Conservation (phyloP, 2,888 invertebrate species). For the Drosophila acutilabella region DNA sequence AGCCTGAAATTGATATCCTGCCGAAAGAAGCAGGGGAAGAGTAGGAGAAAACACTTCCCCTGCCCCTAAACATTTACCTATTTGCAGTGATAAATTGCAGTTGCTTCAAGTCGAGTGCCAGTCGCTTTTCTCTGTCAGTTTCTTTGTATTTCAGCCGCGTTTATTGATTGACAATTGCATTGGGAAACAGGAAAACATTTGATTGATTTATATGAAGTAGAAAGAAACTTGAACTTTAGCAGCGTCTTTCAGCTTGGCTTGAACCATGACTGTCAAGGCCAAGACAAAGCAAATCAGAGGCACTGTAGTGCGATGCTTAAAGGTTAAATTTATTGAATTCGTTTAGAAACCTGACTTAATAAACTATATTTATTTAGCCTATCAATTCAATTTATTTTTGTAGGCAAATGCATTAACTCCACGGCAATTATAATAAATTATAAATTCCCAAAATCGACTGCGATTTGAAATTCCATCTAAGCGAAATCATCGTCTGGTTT, state of each 20-base stretch:
- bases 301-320: not conserved
- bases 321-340: no score
- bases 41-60: not conserved
- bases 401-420: conserved; percentile 1
- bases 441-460: conserved; percentile 34
- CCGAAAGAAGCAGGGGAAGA: not conserved
- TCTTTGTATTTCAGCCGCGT: conserved; percentile 32
- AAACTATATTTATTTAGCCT: not conserved
- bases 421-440: conserved; percentile 35
- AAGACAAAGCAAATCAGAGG: conserved; percentile 15
- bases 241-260: conserved; percentile 11
- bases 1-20: conserved; percentile 69
- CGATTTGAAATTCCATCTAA: conserved; percentile 24
- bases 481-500: conserved; percentile 45
- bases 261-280: conserved; percentile 30
- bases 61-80: conserved; percentile 25
- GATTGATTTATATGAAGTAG: conserved; percentile 49
- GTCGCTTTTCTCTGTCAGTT: conserved; percentile 1
- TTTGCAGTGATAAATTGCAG: conserved; percentile 70
- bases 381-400: not conserved
- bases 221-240: not conserved
- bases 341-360: no score
- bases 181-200: conserved; percentile 33
- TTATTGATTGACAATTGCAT: conserved; percentile 62
- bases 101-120: conserved; percentile 21